Percentiles rank a stretch among this genome's conserved stretches.
phyloP scores from a whole-genome alignment of 2,797 vertebrate genomes.

The Oryzias sinensis region DNA sequence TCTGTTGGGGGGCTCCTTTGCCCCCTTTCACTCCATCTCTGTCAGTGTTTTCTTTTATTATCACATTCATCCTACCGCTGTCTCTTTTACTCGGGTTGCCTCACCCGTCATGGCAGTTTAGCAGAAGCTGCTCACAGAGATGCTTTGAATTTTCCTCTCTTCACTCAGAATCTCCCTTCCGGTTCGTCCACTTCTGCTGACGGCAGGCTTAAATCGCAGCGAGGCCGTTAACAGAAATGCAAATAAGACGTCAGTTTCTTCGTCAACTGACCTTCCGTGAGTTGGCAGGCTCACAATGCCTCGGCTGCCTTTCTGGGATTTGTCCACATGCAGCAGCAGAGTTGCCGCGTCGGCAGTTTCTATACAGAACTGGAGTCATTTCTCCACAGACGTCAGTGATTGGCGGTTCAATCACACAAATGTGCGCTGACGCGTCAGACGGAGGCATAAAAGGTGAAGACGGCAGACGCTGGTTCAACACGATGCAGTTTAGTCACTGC shows the following conservation, averaged over 20 bases:
- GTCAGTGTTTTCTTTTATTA: constrained; percentile 17
- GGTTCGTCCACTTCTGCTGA: constrained; percentile 23
- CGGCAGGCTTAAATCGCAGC: not conserved
- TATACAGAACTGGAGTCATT: not conserved
- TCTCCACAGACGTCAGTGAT: not conserved
- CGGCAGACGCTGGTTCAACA: no score
- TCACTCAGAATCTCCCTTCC: constrained; percentile 45
- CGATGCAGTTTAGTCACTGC: no score
- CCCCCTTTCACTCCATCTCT: constrained; percentile 41
- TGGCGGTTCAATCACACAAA: not conserved
- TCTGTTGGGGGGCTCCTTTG: constrained; percentile 45
- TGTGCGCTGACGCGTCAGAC: not conserved
- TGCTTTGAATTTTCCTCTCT: constrained; percentile 41
- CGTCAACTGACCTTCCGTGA: no score
- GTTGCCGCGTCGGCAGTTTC: constrained; percentile 2
- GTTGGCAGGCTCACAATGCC: no score
- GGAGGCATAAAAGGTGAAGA: no score
- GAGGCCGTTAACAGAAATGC: not conserved
- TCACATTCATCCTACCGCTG: constrained; percentile 28
- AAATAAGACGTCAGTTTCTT: no score
- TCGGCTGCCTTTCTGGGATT: no score
- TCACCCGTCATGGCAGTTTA: constrained; percentile 22
- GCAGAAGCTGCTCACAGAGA: constrained; percentile 3
- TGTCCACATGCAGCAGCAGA: not conserved
- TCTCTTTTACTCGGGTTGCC: constrained; percentile 24